Evolutionary conservation across 1,140 invertebrate genomes (phyloP).

Genomic region (Olivierus martensii): DNA sequence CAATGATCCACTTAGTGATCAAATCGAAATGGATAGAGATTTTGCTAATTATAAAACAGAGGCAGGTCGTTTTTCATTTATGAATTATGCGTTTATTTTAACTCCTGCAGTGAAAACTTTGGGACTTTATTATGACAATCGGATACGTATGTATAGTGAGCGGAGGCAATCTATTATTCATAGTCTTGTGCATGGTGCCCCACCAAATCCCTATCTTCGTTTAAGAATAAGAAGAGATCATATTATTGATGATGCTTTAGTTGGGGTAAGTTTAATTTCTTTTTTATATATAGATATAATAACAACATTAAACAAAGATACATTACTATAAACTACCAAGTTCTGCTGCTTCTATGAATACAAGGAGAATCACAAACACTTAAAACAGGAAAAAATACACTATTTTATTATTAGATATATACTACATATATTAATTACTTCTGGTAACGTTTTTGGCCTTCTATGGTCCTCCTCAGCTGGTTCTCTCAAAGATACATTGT

Average conservation of each 20-base stretch:
- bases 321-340: too few relatives aligned
- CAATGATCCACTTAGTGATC: slow-evolving; percentile 81
- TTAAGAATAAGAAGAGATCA: slow-evolving; percentile 64
- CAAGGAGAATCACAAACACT: too few relatives aligned
- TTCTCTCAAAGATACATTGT: slow-evolving; percentile 5
- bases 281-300: too few relatives aligned
- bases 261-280: slow-evolving; percentile 47
- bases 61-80: slow-evolving; percentile 68
- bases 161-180: slow-evolving; percentile 65
- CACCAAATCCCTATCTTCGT: slow-evolving; percentile 70
- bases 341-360: too few relatives aligned
- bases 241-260: slow-evolving; percentile 79
- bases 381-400: too few relatives aligned
- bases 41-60: slow-evolving; percentile 64
- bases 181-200: slow-evolving; percentile 53
- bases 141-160: slow-evolving; percentile 89
- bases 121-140: slow-evolving; percentile 82
- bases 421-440: too few relatives aligned
- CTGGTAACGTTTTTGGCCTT: background rate
- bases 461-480: too few relatives aligned
- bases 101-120: slow-evolving; percentile 84
- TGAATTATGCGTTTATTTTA: slow-evolving; percentile 78
- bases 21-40: slow-evolving; percentile 82
- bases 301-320: too few relatives aligned
- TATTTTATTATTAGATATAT: too few relatives aligned